A percentile compares a stretch with the other conserved stretches of the same genome.
phyloP scores from a whole-genome alignment of 2,888 invertebrate genomes.

The Hydriomena furcata region DNA sequence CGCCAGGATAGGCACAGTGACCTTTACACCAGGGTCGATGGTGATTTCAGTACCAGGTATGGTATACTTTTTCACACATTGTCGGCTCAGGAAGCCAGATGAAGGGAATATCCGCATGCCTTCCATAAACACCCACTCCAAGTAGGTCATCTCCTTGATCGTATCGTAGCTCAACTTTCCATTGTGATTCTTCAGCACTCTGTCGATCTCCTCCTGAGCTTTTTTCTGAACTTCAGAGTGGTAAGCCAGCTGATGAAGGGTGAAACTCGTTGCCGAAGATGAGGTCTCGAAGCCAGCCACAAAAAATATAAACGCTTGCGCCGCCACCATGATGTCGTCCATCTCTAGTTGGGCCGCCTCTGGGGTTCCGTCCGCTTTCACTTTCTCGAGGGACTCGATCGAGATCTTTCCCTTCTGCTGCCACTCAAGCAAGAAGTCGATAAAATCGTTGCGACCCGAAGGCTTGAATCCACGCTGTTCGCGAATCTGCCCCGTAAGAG shows the following conservation, averaged over 20 bases:
- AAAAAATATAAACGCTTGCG: conserved; percentile 65
- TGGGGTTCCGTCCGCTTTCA: conserved; percentile 47
- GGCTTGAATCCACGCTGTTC: conserved; percentile 48
- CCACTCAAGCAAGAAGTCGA: conserved; percentile 54
- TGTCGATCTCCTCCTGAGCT: conserved; percentile 56
- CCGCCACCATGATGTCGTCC: conserved; percentile 50
- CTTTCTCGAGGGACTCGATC: conserved; percentile 49
- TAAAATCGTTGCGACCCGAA: conserved; percentile 56
- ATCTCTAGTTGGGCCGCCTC: conserved; percentile 46
- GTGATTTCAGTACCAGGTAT: conserved; percentile 48
- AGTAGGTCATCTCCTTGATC: conserved; percentile 61
- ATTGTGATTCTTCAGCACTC: conserved; percentile 47
- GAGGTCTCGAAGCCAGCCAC: conserved; percentile 78
- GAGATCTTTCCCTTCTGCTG: conserved; percentile 46
- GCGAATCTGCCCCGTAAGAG: conserved; percentile 18
- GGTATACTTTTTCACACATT: conserved; percentile 45
- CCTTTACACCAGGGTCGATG: conserved; percentile 45
- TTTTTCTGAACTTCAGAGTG: conserved; percentile 54
- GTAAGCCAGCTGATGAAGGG: conserved; percentile 61
- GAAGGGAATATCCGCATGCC: conserved; percentile 61
- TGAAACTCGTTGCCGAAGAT: conserved; percentile 65
- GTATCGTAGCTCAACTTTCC: conserved; percentile 59
- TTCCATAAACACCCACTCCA: conserved; percentile 59
- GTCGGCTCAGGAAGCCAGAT: conserved; percentile 45
- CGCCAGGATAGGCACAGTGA: conserved; percentile 31